A percentile compares a stretch with the other conserved stretches of the same genome.
Conservation (phyloP, 30 jellyfish, hydroid and myxozoan genomes). For the Morbakka virulenta region DNA sequence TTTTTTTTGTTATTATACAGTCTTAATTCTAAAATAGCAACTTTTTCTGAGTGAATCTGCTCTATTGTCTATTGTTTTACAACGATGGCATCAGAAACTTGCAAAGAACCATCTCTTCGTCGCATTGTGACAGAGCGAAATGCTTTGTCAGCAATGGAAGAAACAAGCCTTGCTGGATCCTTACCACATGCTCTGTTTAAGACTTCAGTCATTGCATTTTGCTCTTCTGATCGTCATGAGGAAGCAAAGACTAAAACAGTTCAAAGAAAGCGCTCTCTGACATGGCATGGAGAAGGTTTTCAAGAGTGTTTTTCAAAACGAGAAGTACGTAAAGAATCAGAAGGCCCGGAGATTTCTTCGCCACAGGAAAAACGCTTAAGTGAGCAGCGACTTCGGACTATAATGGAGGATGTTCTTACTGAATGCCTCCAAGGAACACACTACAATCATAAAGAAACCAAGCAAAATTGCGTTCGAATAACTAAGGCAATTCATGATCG, state of each 20-base stretch:
- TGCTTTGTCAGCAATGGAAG: too few relatives aligned
- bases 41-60: too few relatives aligned
- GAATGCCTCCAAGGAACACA: constrained; percentile 1
- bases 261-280: constrained; percentile 19
- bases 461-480: constrained; percentile 42
- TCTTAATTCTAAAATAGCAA: too few relatives aligned
- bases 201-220: background rate
- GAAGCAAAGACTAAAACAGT: background rate
- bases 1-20: too few relatives aligned
- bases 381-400: background rate
- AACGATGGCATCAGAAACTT: too few relatives aligned
- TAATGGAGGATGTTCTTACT: background rate
- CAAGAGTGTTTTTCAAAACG: background rate
- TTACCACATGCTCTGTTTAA: background rate
- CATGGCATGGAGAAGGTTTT: constrained; percentile 38
- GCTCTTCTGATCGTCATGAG: background rate
- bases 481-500: constrained; percentile 63
- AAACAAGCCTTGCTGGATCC: background rate
- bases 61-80: too few relatives aligned
- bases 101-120: too few relatives aligned
- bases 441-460: constrained; percentile 50
- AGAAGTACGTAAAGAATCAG: background rate
- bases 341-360: too few relatives aligned
- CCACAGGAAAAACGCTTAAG: background rate
- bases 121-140: too few relatives aligned